A percentile compares a stretch with the other conserved stretches of the same genome.
phyloP scores from a whole-genome alignment of 2,888 invertebrate genomes.

The Rhagonycha fulva region DNA sequence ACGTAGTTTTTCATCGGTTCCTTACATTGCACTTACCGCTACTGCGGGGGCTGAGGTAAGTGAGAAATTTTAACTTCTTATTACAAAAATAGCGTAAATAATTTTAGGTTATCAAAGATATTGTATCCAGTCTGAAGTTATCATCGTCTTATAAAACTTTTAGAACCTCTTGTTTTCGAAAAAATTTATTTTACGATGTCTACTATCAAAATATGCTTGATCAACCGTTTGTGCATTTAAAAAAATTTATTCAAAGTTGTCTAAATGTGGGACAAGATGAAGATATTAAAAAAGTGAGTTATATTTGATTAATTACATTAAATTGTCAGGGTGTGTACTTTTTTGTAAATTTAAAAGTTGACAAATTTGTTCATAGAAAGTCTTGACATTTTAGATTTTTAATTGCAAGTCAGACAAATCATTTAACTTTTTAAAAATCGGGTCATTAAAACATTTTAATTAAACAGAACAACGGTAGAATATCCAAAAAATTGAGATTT shows the following conservation, averaged over 20 bases:
- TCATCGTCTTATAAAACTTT: constrained; percentile 58
- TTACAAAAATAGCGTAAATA: background rate
- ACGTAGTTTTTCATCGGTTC: constrained; percentile 68
- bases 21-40: constrained; percentile 93
- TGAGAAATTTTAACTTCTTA: background rate
- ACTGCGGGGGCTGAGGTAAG: constrained; percentile 77
- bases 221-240: constrained; percentile 77
- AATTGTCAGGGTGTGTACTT: background rate
- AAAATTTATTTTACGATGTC: constrained; percentile 95
- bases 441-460: no score
- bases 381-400: no score
- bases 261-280: constrained; percentile 62
- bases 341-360: background rate
- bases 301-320: background rate
- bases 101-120: constrained; percentile 78
- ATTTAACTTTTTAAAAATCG: no score
- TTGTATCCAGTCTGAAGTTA: constrained; percentile 72
- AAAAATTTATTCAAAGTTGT: constrained; percentile 70
- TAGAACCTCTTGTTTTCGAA: constrained; percentile 86
- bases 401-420: no score
- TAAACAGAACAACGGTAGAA: no score
- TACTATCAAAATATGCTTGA: constrained; percentile 83
- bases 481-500: no score
- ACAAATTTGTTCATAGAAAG: no score
- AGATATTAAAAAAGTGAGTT: constrained; percentile 40